These are phyloP conservation scores for Okapia johnstoni DNA, from an alignment of 2,113 vertebrate species.

Conservation along the genomic window DNA sequence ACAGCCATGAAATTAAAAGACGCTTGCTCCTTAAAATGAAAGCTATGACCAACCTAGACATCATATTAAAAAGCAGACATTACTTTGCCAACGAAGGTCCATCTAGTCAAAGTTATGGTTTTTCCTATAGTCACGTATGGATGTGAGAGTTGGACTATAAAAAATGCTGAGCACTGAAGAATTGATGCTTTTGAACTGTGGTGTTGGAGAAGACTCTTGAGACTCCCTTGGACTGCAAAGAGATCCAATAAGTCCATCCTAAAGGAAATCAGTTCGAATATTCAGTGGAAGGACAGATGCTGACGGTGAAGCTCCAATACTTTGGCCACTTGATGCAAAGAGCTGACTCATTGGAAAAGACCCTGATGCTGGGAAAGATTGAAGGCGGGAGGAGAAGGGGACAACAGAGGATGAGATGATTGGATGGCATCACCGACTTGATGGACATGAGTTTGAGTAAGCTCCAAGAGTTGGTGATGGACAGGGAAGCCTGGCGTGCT, in stretches of 20 bases:
- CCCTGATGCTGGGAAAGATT: neutral
- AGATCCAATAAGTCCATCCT: neutral
- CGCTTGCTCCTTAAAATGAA: neutral
- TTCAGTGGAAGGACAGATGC: neutral
- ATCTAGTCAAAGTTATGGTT: neutral
- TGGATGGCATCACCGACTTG: neutral
- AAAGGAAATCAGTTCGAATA: neutral
- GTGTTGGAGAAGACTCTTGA: neutral
- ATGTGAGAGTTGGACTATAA: neutral
- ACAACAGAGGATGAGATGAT: neutral
- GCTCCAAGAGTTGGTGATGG: neutral
- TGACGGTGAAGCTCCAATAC: neutral
- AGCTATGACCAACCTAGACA: neutral
- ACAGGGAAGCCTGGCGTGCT: neutral
- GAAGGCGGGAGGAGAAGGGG: neutral
- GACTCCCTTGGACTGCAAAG: neutral
- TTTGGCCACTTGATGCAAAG: neutral
- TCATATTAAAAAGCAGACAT: neutral
- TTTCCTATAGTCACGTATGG: neutral
- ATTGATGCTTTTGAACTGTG: neutral
- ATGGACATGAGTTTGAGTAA: neutral
- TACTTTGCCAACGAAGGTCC: neutral
- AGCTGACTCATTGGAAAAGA: neutral
- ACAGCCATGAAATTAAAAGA: neutral
- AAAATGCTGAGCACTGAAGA: neutral